A percentile compares a stretch with the other conserved stretches of the same genome.
Evolutionary conservation across 1,140 invertebrate genomes (phyloP).

Genomic region (Anagrus nilaparvatae): DNA sequence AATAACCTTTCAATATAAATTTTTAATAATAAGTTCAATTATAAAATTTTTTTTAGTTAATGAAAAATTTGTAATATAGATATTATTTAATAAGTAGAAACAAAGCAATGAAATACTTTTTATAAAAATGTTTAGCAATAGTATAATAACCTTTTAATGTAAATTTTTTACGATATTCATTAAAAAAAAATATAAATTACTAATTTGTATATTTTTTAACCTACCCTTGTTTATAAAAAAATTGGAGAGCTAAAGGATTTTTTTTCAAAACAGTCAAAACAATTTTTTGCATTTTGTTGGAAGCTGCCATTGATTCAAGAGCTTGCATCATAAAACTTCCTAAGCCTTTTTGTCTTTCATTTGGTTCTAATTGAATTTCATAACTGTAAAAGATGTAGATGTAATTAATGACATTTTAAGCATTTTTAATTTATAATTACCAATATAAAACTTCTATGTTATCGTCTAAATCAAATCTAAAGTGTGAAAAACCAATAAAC

Average conservation of each 20-base stretch:
- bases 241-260: constrained; percentile 55
- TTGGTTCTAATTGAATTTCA: constrained; percentile 67
- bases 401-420: neutral
- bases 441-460: constrained; percentile 70
- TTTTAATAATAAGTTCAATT: neutral
- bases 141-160: neutral
- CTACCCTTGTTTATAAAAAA: constrained; percentile 65
- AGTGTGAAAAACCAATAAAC: constrained; percentile 63
- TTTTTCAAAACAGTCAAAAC: constrained; percentile 73
- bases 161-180: neutral
- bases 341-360: constrained; percentile 57
- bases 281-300: constrained; percentile 65
- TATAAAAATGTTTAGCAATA: no score
- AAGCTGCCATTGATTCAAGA: constrained; percentile 63
- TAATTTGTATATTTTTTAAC: constrained; percentile 13
- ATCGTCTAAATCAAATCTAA: constrained; percentile 73
- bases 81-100: no score
- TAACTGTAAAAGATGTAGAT: constrained; percentile 48
- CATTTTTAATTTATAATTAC: constrained; percentile 34
- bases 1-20: neutral
- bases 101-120: no score
- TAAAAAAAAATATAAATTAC: neutral
- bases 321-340: constrained; percentile 72
- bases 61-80: no score
- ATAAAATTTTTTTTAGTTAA: no score